Conservation (phyloP, 2,888 invertebrate genomes). For the Cryptus viduatorius region DNA sequence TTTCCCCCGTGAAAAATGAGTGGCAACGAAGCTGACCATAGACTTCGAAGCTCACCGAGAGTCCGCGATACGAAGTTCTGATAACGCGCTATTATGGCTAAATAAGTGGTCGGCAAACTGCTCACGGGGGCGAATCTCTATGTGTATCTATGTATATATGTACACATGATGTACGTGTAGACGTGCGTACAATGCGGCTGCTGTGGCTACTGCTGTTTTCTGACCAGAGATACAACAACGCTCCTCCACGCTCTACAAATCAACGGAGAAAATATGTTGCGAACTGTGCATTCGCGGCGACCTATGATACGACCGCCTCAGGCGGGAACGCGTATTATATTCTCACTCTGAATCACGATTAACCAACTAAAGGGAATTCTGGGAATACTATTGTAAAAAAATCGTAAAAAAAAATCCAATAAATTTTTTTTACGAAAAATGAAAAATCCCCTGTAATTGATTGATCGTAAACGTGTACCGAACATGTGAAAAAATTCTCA, state of each 20-base stretch:
- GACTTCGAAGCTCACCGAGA: constrained; percentile 27
- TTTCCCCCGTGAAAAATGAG: constrained; percentile 38
- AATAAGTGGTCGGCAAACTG: constrained; percentile 69
- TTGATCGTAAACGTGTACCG: too few species aligned
- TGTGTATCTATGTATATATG: not conserved
- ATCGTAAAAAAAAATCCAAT: too few species aligned
- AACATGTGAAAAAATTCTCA: too few species aligned
- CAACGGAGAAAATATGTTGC: constrained; percentile 77
- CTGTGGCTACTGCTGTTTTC: constrained; percentile 45
- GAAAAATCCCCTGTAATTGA: too few species aligned
- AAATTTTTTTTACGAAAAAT: too few species aligned
- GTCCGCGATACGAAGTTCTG: constrained; percentile 71
- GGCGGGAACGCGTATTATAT: constrained; percentile 47
- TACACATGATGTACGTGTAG: constrained; percentile 13
- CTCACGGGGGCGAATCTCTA: constrained; percentile 39
- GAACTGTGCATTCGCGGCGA: constrained; percentile 34
- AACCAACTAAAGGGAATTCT: constrained; percentile 33
- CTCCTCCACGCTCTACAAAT: constrained; percentile 83
- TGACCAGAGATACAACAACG: constrained; percentile 79
- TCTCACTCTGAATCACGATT: constrained; percentile 41
- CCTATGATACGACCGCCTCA: not conserved
- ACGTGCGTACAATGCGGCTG: not conserved
- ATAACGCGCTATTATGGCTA: constrained; percentile 76
- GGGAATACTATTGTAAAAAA: constrained; percentile 1
- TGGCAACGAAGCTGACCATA: constrained; percentile 32